Base-by-base conservation (phyloP, 2,888 invertebrate genomes). In the Lycocerus yunnanus region DNA sequence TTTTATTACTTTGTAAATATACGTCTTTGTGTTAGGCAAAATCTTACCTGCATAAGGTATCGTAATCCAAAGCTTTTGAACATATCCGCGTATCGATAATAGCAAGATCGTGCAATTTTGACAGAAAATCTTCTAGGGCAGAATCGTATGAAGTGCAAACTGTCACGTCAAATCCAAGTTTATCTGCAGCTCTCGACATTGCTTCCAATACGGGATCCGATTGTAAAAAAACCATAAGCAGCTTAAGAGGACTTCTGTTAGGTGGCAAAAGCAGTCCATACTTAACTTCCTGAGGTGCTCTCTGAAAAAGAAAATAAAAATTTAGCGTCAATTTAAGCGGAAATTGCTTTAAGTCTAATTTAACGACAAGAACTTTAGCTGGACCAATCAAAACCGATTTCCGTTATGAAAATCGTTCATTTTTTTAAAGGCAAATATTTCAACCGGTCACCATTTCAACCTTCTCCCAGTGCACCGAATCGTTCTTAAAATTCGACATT, bases 171-270 rank as follows among this genome's bases (percentile, higher is more conserved):
- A 87, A 92, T 80, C 88, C 91, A 80, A 90, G 87, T 83, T 88
- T 90, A 82, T 89, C 92, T 80, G 89, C 91, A 1, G 93, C 93
- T 79, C 88, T 88, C 82, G 89, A 89, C 43, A 93, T 89, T 3
- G 92, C 90, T 43, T 93, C 92, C 82, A 91, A 91, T 72, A 93
- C 93, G 73, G 90, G 90, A 80, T 92, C 92, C 76, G 90, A 88
- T 78, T 89, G 88, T 6, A 90, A 89, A 85, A 94, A 94, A 76
- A 94, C 93, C 87, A 94, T 89, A 86, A 95, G 88, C 78, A 94
- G 87, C 94, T 88, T 88, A 58, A 87, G 84, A 24, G 84, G 83
- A 76, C 84, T 84, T 69, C 87, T 86, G 73, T 84, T 84, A 63
- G 86, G 86, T 15, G 88, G 87, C 72, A 87, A 84, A 75, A 89